Evolutionary conservation across 2,888 invertebrate species (phyloP).

Genomic region (Dolichomitus sp.): DNA sequence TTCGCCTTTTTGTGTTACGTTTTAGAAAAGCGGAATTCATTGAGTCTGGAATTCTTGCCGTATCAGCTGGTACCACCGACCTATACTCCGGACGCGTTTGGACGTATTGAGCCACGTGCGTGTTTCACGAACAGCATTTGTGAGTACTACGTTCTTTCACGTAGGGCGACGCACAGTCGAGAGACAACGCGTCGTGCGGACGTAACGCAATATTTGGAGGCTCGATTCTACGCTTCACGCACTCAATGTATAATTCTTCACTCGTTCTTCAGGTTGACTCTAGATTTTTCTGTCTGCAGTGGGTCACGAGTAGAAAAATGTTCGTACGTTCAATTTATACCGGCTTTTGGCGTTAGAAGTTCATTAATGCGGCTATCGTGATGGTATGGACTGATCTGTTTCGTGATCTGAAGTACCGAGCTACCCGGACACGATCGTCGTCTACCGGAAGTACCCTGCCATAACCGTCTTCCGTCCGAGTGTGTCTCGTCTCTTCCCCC

Average conservation of each 20-base stretch:
- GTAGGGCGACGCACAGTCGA: constrained; percentile 47
- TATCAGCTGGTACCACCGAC: constrained; percentile 3
- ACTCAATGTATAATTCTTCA: neutral
- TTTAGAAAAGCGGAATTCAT: constrained; percentile 34
- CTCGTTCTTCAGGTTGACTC: neutral
- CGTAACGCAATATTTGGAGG: constrained; percentile 42
- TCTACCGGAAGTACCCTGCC: constrained; percentile 80
- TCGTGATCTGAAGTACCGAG: constrained; percentile 68
- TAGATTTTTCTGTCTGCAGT: neutral
- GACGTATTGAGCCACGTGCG: constrained; percentile 55
- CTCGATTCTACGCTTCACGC: constrained; percentile 5
- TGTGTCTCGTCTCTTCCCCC: constrained; percentile 67
- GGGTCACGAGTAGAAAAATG: neutral
- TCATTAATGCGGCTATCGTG: constrained; percentile 1
- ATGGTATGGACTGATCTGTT: constrained; percentile 70
- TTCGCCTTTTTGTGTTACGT: constrained; percentile 27
- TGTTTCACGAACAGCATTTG: constrained; percentile 40
- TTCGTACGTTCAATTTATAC: neutral
- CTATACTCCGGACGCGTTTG: constrained; percentile 35
- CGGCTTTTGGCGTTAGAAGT: neutral
- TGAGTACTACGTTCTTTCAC: constrained; percentile 60
- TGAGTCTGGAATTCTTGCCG: constrained; percentile 11
- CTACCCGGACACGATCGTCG: constrained; percentile 74
- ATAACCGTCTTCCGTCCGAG: constrained; percentile 81
- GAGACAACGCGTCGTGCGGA: constrained; percentile 27